phyloP scores from a whole-genome alignment of 2,888 invertebrate genomes.

The Torymus aiolomorphi region DNA sequence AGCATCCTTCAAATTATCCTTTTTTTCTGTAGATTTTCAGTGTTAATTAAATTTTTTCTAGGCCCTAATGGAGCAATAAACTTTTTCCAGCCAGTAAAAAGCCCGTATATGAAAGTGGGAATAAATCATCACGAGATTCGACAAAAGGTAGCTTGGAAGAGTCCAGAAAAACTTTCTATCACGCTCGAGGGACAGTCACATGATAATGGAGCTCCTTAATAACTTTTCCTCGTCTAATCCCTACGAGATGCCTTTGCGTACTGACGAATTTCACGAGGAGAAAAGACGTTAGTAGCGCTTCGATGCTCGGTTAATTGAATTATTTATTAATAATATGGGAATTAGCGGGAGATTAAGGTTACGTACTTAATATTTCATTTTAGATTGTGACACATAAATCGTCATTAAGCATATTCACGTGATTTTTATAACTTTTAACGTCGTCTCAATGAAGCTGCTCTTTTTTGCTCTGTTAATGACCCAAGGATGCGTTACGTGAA shows the following conservation, averaged over 20 bases:
- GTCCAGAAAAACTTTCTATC: neutral
- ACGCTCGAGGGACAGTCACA: neutral
- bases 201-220: constrained; percentile 5
- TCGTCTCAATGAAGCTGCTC: too few relatives aligned
- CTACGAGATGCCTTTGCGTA: neutral
- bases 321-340: too few relatives aligned
- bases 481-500: too few relatives aligned
- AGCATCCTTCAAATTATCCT: too few relatives aligned
- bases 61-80: neutral
- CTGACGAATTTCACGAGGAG: neutral
- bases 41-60: constrained; percentile 2
- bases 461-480: too few relatives aligned
- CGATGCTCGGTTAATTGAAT: too few relatives aligned
- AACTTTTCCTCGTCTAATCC: neutral
- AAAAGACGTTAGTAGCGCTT: too few relatives aligned
- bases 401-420: too few relatives aligned
- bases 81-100: constrained; percentile 15
- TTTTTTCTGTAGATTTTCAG: neutral
- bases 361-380: too few relatives aligned
- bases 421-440: too few relatives aligned
- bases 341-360: too few relatives aligned
- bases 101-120: neutral
- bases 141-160: neutral
- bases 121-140: neutral
- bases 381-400: too few relatives aligned